These are phyloP conservation scores for Labia minor DNA, from an alignment of 2,888 invertebrate species.

Conservation along the genomic window DNA sequence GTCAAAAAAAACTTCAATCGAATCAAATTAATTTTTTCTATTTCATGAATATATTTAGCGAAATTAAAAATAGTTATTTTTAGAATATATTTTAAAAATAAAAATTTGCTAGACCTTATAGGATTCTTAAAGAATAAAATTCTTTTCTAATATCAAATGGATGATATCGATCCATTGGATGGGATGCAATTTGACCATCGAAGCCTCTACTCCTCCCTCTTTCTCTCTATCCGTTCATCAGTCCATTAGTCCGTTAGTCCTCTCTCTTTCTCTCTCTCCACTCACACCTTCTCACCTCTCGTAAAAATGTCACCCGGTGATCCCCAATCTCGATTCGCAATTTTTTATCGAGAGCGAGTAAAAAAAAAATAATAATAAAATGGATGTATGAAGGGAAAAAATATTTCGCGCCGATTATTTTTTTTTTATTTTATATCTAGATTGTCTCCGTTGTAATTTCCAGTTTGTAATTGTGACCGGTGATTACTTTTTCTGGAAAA, in stretches of 20 bases:
- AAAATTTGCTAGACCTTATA: too few relatives aligned
- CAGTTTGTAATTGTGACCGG: not conserved
- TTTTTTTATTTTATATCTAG: not conserved
- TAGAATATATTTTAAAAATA: too few relatives aligned
- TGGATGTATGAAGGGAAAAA: not conserved
- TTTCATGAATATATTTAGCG: too few relatives aligned
- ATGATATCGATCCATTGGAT: too few relatives aligned
- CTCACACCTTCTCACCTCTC: not conserved
- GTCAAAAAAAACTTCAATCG: too few relatives aligned
- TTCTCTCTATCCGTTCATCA: not conserved
- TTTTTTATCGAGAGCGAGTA: not conserved
- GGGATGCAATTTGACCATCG: too few relatives aligned
- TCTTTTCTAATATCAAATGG: too few relatives aligned
- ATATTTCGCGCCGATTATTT: not conserved
- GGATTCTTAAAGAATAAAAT: too few relatives aligned
- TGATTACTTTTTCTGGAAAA: slow-evolving; percentile 1
- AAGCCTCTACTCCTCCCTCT: too few relatives aligned
- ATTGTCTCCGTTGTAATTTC: slow-evolving; percentile 13
- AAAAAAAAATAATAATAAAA: not conserved
- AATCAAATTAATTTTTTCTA: too few relatives aligned
- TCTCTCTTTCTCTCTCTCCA: not conserved
- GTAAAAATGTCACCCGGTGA: not conserved
- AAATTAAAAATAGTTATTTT: too few relatives aligned
- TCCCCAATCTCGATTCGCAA: not conserved
- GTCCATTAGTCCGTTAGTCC: not conserved